Conservation (phyloP, 1,140 invertebrate genomes). For the Heliconius nattereri region DNA sequence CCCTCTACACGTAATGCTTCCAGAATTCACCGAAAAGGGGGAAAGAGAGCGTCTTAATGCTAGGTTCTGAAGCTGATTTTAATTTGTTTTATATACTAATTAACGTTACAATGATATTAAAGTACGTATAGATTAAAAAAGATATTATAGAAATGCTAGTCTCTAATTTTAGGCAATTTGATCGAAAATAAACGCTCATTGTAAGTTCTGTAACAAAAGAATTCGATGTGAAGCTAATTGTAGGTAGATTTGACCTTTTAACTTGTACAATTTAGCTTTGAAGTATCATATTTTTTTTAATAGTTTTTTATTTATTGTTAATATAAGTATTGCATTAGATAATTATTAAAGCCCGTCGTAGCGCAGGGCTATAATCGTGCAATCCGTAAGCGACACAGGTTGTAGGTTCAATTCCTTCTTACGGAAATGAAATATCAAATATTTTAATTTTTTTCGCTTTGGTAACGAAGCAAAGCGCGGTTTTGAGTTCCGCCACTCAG, state of each 20-base stretch:
- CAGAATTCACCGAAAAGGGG: no score
- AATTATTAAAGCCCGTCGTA: no score
- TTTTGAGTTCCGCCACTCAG: no score
- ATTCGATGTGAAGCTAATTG: not conserved
- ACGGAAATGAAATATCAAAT: no score
- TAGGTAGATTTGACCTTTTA: conserved; percentile 7
- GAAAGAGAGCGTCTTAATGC: no score
- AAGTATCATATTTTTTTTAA: not conserved
- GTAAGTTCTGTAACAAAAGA: conserved; percentile 36
- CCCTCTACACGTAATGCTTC: no score
- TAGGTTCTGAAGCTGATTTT: no score
- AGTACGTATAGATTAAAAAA: not conserved
- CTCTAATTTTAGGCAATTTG: conserved; percentile 41
- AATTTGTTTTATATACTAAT: no score
- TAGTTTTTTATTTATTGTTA: not conserved
- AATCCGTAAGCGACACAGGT: no score
- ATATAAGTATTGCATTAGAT: not conserved
- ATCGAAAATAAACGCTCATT: conserved; percentile 49
- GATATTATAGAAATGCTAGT: conserved; percentile 16
- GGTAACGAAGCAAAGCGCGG: no score
- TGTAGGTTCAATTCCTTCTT: not conserved
- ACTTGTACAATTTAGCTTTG: not conserved
- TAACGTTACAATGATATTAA: not conserved
- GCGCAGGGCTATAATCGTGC: no score
- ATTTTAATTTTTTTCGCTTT: no score